Conservation (phyloP, 2,888 invertebrate genomes). For the Sarcophaga carnaria region DNA sequence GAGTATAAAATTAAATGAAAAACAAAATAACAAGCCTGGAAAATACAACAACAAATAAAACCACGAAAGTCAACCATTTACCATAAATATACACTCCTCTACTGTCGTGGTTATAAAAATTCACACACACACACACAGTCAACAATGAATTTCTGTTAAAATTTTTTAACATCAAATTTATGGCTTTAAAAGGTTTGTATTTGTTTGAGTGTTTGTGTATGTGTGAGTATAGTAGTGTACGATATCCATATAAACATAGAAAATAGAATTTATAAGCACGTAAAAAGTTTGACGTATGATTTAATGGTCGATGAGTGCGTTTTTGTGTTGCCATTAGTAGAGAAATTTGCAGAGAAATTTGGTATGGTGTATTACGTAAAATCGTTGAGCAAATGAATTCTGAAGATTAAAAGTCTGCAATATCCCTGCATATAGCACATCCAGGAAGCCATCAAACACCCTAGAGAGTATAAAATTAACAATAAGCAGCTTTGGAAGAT, state of each 20-base stretch:
- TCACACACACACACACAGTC: neutral
- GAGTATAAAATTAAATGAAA: conserved; percentile 3
- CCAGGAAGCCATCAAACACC: too few species aligned
- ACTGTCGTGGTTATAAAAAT: neutral
- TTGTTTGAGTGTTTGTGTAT: neutral
- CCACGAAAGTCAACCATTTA: neutral
- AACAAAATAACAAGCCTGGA: conserved; percentile 1
- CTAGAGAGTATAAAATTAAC: too few species aligned
- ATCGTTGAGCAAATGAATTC: too few species aligned
- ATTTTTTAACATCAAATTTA: conserved; percentile 25
- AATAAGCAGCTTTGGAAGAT: too few species aligned
- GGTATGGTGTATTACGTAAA: too few species aligned
- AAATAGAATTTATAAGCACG: too few species aligned
- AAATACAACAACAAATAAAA: neutral
- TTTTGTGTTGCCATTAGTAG: neutral
- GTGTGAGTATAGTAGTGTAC: neutral
- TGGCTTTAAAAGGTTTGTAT: neutral
- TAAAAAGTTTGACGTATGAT: neutral
- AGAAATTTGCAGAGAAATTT: neutral
- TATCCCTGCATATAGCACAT: too few species aligned
- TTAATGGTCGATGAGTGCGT: neutral
- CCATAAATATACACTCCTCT: neutral
- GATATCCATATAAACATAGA: too few species aligned
- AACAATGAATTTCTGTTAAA: neutral
- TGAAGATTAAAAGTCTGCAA: too few species aligned